phyloP scores from a whole-genome alignment of 2,113 vertebrate genomes.

The Paracanthobrama guichenoti region DNA sequence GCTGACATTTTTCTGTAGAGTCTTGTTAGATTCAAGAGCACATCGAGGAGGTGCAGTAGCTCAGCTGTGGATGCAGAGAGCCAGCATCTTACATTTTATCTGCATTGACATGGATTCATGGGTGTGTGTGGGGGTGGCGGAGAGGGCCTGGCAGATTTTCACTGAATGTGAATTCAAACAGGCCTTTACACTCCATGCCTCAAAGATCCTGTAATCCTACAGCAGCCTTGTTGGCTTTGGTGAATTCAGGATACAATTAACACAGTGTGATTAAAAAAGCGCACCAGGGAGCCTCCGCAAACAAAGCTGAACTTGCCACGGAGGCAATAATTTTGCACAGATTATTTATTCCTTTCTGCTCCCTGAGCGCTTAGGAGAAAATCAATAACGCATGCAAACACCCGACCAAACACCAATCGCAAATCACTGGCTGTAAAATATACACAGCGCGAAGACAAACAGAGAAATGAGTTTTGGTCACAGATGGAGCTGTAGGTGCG shows the following conservation, averaged over 20 bases:
- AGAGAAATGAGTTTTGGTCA: slow-evolving; percentile 47
- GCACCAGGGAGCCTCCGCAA: slow-evolving; percentile 55
- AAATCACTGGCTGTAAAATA: slow-evolving; percentile 64
- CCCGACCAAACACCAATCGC: slow-evolving; percentile 67
- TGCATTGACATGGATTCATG: slow-evolving; percentile 27
- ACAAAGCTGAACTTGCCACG: slow-evolving; percentile 66
- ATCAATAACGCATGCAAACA: slow-evolving; percentile 75
- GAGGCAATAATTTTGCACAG: slow-evolving; percentile 65
- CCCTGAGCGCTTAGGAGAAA: slow-evolving; percentile 63
- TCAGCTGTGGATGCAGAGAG: slow-evolving; percentile 14
- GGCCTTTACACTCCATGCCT: slow-evolving; percentile 6
- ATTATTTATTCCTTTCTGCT: slow-evolving; percentile 68
- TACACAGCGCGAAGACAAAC: slow-evolving; percentile 44
- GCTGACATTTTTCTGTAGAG: background rate
- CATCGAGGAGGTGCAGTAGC: slow-evolving; percentile 14
- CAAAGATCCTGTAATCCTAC: slow-evolving; percentile 14
- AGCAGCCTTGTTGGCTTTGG: background rate
- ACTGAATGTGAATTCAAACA: background rate
- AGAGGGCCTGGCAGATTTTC: slow-evolving; percentile 11
- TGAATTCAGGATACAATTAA: slow-evolving; percentile 47
- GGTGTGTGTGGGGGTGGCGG: background rate
- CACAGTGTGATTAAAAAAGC: slow-evolving; percentile 67
- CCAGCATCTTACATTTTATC: slow-evolving; percentile 6
- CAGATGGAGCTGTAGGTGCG: slow-evolving; percentile 31
- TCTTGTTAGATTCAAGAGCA: background rate